phyloP scores from a whole-genome alignment of 2,113 vertebrate genomes.

The Otolemur garnettii region DNA sequence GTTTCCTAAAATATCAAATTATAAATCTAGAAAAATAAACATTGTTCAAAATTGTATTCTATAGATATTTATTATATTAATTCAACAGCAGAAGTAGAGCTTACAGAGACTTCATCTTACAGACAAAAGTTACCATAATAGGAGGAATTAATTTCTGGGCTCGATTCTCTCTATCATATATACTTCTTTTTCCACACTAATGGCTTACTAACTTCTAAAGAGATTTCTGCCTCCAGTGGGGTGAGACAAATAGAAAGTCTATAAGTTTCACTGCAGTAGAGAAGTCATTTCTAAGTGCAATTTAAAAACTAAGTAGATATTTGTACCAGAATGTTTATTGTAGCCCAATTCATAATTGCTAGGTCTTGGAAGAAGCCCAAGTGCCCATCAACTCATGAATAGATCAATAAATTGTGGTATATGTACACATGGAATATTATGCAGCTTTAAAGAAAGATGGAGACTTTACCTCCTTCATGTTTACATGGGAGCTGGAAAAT shows the following conservation, averaged over 20 bases:
- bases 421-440: too few relatives aligned
- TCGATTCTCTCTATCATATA: slow-evolving; percentile 26
- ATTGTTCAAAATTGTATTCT: slow-evolving; percentile 54
- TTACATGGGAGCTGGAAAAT: too few relatives aligned
- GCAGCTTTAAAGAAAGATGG: too few relatives aligned
- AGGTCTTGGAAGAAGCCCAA: too few relatives aligned
- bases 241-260: slow-evolving; percentile 35
- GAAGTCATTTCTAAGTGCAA: slow-evolving; percentile 21
- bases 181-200: slow-evolving; percentile 6
- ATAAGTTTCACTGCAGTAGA: slow-evolving; percentile 42
- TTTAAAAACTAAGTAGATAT: slow-evolving; percentile 34
- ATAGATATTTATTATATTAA: slow-evolving; percentile 36
- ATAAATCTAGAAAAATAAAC: slow-evolving; percentile 52
- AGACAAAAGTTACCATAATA: slow-evolving; percentile 50
- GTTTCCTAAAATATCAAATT: slow-evolving; percentile 40
- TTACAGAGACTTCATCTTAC: slow-evolving; percentile 14
- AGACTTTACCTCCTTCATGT: too few relatives aligned
- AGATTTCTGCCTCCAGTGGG: not conserved
- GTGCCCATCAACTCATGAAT: too few relatives aligned
- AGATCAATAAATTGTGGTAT: too few relatives aligned
- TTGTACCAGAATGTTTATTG: too few relatives aligned
- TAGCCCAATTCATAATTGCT: too few relatives aligned
- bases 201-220: slow-evolving; percentile 3
- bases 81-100: slow-evolving; percentile 30
- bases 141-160: slow-evolving; percentile 12